Base-by-base conservation (phyloP, 2,888 invertebrate species). In the Empis livida region DNA sequence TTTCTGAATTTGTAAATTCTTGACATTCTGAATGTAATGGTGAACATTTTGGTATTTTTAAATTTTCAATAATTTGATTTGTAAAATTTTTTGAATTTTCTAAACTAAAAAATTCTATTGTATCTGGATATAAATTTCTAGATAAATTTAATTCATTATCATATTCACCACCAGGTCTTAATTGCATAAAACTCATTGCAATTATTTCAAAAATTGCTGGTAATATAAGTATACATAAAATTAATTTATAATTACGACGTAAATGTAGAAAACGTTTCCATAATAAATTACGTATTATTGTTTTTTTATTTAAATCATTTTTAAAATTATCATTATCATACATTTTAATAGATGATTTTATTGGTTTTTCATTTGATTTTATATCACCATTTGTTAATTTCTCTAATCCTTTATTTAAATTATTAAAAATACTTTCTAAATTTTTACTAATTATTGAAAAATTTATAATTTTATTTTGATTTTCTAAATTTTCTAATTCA, bases 111-210 rank as follows among this genome's bases (percentile, higher is more conserved):
- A 74, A 65, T 53, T 73, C 68, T 2, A 64, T 65, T 2, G 67
- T 65, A 46, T 68, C 65, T 1, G 67, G 61, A 55, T 82, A 82
- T 2, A 82, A 61, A 3, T 65, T 59, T 0, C 73, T 71, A 1
- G 67, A 63, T 1, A 82, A 65, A 8, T 59, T 63, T 37, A 82
- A 61, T 0, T 74, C 54, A 1, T 73, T 62, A 54, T 82, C 80
- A 56, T 75, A 75, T 57, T 77, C 78, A 8, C 77, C 74, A 3
- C 80, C 80, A 16, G 82, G 75, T 0, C 82, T 72, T 52, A 81
- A 73, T 59, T 74, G 72, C 20, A 81, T 77, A 70, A 82, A 81
- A 39, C 73, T 79, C 82, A 82, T 82, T n/a, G 82, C 80, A 16
- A 76, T 64, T 0, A 74, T 67, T 55, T 81, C 78, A 63, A 82